Evolutionary conservation across 2,888 invertebrate species (phyloP).

Genomic region (Sceliomorpha sp.): DNA sequence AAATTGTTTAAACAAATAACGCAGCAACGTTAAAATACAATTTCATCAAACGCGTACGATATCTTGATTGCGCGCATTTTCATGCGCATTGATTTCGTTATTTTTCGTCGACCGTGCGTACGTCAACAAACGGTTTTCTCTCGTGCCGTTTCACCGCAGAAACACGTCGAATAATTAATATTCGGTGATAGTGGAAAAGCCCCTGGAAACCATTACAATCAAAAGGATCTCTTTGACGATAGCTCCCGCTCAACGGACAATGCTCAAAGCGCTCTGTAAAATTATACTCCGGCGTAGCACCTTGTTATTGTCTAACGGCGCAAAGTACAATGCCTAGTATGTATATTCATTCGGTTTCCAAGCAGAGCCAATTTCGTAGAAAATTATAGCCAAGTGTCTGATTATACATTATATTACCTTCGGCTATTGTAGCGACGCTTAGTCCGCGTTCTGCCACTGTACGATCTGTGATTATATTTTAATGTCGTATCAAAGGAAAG

Average conservation of each 20-base stretch:
- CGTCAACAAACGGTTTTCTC: constrained; percentile 15
- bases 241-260: constrained; percentile 17
- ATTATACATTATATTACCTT: constrained; percentile 23
- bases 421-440: constrained; percentile 7
- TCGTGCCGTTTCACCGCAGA: constrained; percentile 13
- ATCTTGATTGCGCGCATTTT: no score
- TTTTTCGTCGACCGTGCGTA: not conserved
- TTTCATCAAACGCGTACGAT: no score
- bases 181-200: constrained; percentile 28
- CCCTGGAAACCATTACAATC: constrained; percentile 22
- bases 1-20: no score
- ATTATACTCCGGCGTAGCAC: constrained; percentile 23
- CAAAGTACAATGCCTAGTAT: constrained; percentile 10
- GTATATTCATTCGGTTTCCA: constrained; percentile 16
- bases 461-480: no score
- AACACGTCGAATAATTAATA: constrained; percentile 32
- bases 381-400: constrained; percentile 12
- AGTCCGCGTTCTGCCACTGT: not conserved
- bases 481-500: no score
- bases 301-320: constrained; percentile 23
- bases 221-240: constrained; percentile 35
- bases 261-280: constrained; percentile 30
- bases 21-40: no score
- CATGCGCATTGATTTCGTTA: no score
- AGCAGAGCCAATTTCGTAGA: constrained; percentile 17